Evolutionary conservation across 2,113 vertebrate species (phyloP).

Genomic region (Callospermophilus lateralis): DNA sequence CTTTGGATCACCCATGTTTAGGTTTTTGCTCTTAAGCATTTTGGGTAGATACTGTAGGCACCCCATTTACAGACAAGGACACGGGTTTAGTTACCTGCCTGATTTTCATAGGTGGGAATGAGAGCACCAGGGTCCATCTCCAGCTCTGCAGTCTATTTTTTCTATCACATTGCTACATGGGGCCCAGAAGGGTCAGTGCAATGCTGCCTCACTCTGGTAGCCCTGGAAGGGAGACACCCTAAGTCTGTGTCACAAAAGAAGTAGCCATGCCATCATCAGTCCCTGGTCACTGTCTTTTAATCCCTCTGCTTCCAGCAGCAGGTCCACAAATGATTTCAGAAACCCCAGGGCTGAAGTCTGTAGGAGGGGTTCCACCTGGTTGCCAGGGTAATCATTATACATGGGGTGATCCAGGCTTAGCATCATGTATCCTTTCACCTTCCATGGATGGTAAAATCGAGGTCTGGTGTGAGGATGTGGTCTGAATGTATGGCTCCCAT

Average conservation of each 20-base stretch:
- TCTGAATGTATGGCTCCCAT: rapidly evolving
- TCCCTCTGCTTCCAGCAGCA: background rate
- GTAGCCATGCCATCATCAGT: background rate
- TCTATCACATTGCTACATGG: background rate
- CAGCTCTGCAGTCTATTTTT: too few relatives aligned
- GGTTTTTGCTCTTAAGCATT: too few relatives aligned
- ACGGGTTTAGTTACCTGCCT: background rate
- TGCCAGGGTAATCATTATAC: too few relatives aligned
- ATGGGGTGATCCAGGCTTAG: too few relatives aligned
- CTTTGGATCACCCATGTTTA: too few relatives aligned
- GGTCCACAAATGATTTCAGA: background rate
- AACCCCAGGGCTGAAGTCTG: background rate
- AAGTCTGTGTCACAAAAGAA: background rate
- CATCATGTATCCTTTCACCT: background rate
- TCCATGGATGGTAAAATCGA: background rate
- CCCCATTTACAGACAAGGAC: too few relatives aligned
- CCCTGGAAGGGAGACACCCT: too few relatives aligned
- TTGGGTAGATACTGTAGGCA: too few relatives aligned
- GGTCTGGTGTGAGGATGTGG: too few relatives aligned
- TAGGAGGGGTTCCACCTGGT: background rate
- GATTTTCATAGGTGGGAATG: background rate
- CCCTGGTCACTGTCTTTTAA: background rate
- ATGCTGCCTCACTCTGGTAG: background rate
- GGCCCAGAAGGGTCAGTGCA: too few relatives aligned
- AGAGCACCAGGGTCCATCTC: too few relatives aligned